Evolutionary conservation across 1,140 invertebrate species (phyloP), one percentile per base, ranked within the genome.

Genomic region (Manduca sexta): DNA sequence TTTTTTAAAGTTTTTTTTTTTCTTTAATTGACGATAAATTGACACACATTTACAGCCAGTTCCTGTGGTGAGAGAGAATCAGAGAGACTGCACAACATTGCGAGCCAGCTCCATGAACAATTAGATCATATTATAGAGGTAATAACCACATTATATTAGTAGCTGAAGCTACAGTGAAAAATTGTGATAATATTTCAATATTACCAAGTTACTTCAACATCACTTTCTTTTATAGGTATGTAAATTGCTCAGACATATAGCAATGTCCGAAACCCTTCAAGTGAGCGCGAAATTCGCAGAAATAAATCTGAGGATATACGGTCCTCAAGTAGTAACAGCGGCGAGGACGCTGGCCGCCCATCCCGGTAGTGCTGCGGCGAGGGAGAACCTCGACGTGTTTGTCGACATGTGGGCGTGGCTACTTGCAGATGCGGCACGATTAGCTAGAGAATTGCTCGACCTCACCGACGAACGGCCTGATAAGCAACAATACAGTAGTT

Each of bases 311-410:
- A 88, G 94, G 76, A 96, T 97, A 76, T 96, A 97, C 72, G 96
- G 96, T 43, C 95, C 96, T 15, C 93, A 99, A 92, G 94, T 98
- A 29, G 91, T 98, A 49, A 94, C 95, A 48, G 96, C 98, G 17
- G 95, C 97, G 43, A 92, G 97, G 56, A 97, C 96, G 16, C 85
- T 99, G 39, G 95, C 94, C 47, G 91, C 93, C 70, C 93, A 98
- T 88, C 95, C 97, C 0, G 92, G 91, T 41, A 98, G 96, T 70
- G 96, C 98, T 85, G 98, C 98, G 49, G 96, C 97, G 26, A 93
- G 97, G 72, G 98, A 99, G 79, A 99, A 99, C 88, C 90, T 99
- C 11, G 97, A 99, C 88, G 96, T 98, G 40, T 99, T 99, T 82
- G 92, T 96, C 37, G 97, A 99, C 73, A 97, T 98, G 91, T 99